phyloP scores from a whole-genome alignment of 2,113 vertebrate species.

The Hystrix brachyura region DNA sequence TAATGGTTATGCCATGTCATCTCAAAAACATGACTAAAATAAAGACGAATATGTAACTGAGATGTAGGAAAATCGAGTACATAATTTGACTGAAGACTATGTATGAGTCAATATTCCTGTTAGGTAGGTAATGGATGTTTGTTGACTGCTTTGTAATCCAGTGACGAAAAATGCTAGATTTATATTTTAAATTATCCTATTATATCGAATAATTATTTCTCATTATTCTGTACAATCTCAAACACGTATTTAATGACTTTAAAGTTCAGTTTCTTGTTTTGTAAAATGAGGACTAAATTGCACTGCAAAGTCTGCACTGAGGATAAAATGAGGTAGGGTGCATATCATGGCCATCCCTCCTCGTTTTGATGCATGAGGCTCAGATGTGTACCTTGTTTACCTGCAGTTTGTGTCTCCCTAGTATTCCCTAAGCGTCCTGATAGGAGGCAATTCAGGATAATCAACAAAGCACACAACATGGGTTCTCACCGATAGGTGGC shows the following conservation, averaged over 20 bases:
- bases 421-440: not conserved
- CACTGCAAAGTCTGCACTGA: not conserved
- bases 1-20: not conserved
- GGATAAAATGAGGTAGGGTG: not conserved
- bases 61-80: not conserved
- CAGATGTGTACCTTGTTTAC: not conserved
- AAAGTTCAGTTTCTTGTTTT: not conserved
- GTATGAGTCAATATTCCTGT: rapidly evolving
- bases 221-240: not conserved
- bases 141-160: not conserved
- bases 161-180: not conserved
- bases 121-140: not conserved
- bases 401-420: not conserved
- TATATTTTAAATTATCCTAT: not conserved
- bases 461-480: not conserved
- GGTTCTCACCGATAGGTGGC: not conserved
- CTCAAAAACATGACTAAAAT: not conserved
- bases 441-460: not conserved
- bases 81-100: not conserved
- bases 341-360: not conserved
- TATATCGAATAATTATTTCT: not conserved
- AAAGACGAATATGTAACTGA: not conserved
- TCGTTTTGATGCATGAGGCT: not conserved
- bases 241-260: not conserved
- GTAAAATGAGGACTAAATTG: not conserved